Percentiles rank a stretch among this genome's conserved stretches.
These are phyloP conservation scores for Nyctibius bracteatus DNA, from an alignment of 2,113 vertebrate genomes.

Conservation along the genomic window DNA sequence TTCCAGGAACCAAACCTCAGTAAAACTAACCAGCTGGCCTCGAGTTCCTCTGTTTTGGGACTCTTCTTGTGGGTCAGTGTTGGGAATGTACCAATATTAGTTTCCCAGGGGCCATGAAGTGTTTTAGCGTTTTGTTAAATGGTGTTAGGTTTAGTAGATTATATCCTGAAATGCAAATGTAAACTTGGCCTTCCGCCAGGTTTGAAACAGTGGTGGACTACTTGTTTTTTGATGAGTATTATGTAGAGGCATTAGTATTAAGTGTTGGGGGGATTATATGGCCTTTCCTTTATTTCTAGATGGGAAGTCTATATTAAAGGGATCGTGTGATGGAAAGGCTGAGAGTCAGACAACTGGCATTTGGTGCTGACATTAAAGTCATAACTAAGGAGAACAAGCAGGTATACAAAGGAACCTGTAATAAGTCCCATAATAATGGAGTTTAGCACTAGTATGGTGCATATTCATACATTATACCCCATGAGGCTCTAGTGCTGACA, in stretches of 20 bases:
- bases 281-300: not conserved
- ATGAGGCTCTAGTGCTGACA: not conserved
- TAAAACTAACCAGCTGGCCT: conserved; percentile 1
- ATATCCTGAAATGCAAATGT: not conserved
- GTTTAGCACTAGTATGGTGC: not conserved
- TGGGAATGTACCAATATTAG: not conserved
- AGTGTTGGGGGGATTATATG: not conserved
- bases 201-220: not conserved
- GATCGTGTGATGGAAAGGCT: not conserved
- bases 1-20: not conserved
- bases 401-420: not conserved
- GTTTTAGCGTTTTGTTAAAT: not conserved
- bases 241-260: not conserved
- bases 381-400: not conserved
- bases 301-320: not conserved
- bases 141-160: not conserved
- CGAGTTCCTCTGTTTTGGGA: not conserved
- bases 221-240: not conserved
- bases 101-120: not conserved
- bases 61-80: not conserved
- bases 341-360: not conserved
- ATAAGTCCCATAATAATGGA: not conserved
- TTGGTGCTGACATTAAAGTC: not conserved
- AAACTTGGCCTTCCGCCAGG: not conserved
- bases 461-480: not conserved